Conservation (phyloP, 1,140 invertebrate genomes). For the Callitettix versicolor region DNA sequence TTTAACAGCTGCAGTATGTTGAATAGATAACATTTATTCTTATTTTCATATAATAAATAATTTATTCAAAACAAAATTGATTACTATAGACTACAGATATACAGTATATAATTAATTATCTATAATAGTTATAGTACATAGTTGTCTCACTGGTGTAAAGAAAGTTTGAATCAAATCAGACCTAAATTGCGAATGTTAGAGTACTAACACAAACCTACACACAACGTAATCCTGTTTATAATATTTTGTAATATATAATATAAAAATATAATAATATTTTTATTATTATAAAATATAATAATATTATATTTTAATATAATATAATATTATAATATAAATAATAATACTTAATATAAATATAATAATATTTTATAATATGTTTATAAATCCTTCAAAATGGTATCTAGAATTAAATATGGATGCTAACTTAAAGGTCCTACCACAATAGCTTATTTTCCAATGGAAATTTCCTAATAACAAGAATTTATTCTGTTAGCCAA, state of each 20-base stretch:
- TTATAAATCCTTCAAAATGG: too few relatives aligned
- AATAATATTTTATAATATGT: too few relatives aligned
- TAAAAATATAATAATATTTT: not conserved
- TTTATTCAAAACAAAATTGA: not conserved
- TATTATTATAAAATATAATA: not conserved
- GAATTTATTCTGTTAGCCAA: too few relatives aligned
- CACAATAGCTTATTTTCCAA: too few relatives aligned
- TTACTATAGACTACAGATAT: not conserved
- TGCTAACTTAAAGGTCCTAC: too few relatives aligned
- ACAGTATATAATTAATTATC: not conserved
- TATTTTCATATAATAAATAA: not conserved
- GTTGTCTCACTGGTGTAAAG: too few relatives aligned
- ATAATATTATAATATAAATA: not conserved
- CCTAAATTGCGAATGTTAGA: not conserved
- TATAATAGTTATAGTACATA: not conserved
- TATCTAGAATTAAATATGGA: too few relatives aligned
- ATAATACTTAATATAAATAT: too few relatives aligned
- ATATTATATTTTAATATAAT: slow-evolving; percentile 11
- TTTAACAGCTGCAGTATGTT: not conserved
- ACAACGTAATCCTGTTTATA: not conserved
- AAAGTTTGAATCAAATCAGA: too few relatives aligned
- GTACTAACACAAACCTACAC: not conserved
- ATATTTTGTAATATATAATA: not conserved
- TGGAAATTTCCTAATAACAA: too few relatives aligned
- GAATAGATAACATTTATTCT: too few relatives aligned